Base-by-base conservation (phyloP, 2,797 vertebrate species). In the Dicrostonyx torquatus region DNA sequence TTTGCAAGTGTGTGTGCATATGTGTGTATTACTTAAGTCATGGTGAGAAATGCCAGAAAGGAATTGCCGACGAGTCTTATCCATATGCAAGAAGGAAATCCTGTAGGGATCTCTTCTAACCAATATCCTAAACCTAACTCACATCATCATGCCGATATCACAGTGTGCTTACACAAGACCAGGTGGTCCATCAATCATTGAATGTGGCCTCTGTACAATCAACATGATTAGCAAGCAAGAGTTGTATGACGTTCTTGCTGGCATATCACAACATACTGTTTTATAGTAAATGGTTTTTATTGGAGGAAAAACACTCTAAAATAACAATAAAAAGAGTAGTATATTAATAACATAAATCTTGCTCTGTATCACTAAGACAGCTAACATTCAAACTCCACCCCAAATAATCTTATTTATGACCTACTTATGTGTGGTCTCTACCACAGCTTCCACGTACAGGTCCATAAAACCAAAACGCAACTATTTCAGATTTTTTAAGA, bases 51-150 rank as follows among this genome's bases (percentile, higher is more conserved):
- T 64, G 34, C 31, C 72, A 86, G 34, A 20, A 88, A n/a, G 86
- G 80, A 82, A 89, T 58, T 88, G 22, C 48, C 93, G 80, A 80
- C 72, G 78, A 94, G 87, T 55, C 5, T 79, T 88, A 91, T 9
- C 80, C n/a, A 87, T 50, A 15, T 40, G 40, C 58, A 78, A n/a
- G 78, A 73, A 79, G 26, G 14, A 34, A 93, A 70, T 94, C 43
- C 45, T 91, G 6, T 64, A 64, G 14, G 12, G 91, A 66, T 82
- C 73, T 80, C 53, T 76, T 7, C 24, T 86, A 80, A 86, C 43
- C n/a, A 29, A 68, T 58, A 92, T 50, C 89, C 88, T 93, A 94
- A 66, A 78, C 43, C 58, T 78, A 72, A 72, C 66, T 72, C 62
- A 84, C 29, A 62, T 31, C 72, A 66, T 48, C 58, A 26, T 77